Conservation (phyloP, 2,797 vertebrate species). For the Pteropus rufus region DNA sequence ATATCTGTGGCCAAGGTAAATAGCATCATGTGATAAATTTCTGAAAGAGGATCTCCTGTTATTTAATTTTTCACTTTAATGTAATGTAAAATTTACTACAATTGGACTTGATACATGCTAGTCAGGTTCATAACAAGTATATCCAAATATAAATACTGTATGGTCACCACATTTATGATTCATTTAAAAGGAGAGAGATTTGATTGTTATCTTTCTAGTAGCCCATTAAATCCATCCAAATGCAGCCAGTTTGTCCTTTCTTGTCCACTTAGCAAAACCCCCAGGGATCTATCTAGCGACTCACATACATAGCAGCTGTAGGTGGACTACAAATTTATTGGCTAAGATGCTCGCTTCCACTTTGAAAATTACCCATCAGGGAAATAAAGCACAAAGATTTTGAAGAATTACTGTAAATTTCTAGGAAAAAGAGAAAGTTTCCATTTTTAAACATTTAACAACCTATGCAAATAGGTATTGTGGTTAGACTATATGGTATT, state of each 20-base stretch:
- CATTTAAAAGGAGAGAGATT: neutral
- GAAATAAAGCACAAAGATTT: neutral
- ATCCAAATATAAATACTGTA: neutral
- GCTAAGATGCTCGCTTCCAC: neutral
- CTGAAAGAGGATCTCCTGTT: neutral
- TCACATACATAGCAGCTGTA: neutral
- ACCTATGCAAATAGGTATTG: neutral
- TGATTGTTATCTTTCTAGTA: neutral
- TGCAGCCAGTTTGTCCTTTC: neutral
- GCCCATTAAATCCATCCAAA: neutral
- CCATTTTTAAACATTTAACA: neutral
- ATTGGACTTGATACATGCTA: neutral
- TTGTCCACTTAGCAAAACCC: neutral
- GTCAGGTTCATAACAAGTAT: neutral
- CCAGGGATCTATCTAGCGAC: neutral
- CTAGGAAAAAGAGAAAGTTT: neutral
- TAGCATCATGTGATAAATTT: neutral
- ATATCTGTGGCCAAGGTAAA: conserved; percentile 96
- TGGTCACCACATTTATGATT: neutral
- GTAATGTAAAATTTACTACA: neutral
- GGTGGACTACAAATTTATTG: neutral
- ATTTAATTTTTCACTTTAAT: neutral
- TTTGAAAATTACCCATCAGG: neutral
- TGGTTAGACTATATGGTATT: neutral
- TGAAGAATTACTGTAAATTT: neutral